These are phyloP conservation scores for Euwallacea similis DNA, from an alignment of 1,140 invertebrate species.

Conservation along the genomic window DNA sequence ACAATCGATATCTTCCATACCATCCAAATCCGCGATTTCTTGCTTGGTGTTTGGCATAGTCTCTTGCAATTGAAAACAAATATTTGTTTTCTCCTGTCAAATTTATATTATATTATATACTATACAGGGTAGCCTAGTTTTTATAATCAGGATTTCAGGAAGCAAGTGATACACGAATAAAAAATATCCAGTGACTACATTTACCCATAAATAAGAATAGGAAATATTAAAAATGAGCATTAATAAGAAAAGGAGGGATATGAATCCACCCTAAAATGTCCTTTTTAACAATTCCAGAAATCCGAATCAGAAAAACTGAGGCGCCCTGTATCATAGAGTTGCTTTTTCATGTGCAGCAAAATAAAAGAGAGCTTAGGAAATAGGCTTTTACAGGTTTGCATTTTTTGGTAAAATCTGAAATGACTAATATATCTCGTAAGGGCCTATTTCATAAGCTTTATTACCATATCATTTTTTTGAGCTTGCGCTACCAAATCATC, in stretches of 20 bases:
- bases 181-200: background rate
- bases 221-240: background rate
- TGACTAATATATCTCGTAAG: background rate
- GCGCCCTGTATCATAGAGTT: too few species aligned
- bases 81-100: conserved; percentile 40
- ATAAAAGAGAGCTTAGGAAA: too few species aligned
- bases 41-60: conserved; percentile 36
- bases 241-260: too few species aligned
- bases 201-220: background rate
- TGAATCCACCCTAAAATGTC: too few species aligned
- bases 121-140: background rate
- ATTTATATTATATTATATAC: conserved; percentile 1
- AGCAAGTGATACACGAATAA: too few species aligned
- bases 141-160: too few species aligned
- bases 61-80: conserved; percentile 41
- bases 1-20: conserved; percentile 63
- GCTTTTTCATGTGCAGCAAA: too few species aligned
- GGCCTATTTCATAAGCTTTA: too few species aligned
- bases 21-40: conserved; percentile 63
- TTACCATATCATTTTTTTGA: conserved; percentile 48
- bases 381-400: too few species aligned
- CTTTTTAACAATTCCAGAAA: too few species aligned
- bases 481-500: conserved; percentile 72
- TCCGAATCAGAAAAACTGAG: too few species aligned
- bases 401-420: background rate